Conservation (phyloP, 2,113 vertebrate species). For the Tinamus guttatus region DNA sequence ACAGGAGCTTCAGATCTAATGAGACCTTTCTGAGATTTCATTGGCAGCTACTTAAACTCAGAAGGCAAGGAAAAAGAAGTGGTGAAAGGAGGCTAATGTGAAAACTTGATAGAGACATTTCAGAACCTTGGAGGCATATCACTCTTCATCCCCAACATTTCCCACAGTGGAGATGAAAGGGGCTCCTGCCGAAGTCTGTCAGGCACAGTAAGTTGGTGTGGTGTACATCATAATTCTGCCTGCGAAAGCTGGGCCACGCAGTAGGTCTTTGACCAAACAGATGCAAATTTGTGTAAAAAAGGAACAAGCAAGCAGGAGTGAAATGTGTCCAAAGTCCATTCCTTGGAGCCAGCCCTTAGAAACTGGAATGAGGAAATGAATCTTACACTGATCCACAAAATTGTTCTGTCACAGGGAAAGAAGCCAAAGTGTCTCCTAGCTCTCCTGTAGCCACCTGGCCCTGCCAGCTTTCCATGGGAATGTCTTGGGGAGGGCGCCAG, state of each 20-base stretch:
- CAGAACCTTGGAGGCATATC: neutral
- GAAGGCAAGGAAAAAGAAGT: slow-evolving; percentile 32
- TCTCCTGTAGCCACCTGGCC: too few species aligned
- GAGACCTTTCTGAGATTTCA: slow-evolving; percentile 30
- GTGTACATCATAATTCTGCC: neutral
- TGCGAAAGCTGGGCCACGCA: neutral
- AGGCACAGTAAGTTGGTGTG: neutral
- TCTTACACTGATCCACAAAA: neutral
- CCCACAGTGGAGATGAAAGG: neutral
- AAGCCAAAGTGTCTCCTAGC: accelerated
- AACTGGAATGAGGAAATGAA: too few species aligned
- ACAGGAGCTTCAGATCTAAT: slow-evolving; percentile 6
- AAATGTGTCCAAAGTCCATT: neutral
- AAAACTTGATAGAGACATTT: slow-evolving; percentile 21
- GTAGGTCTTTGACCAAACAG: neutral
- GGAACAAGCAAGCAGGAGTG: neutral
- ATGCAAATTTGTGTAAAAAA: neutral
- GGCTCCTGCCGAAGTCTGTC: neutral
- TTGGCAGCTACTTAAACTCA: slow-evolving; percentile 16
- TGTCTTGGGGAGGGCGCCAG: neutral
- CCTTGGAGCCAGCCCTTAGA: too few species aligned
- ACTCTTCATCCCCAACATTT: neutral
- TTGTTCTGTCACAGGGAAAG: neutral
- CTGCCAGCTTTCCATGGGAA: neutral
- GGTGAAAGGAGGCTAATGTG: slow-evolving; percentile 19